A percentile compares a stretch with the other conserved stretches of the same genome.
Evolutionary conservation across 2,888 invertebrate genomes (phyloP).

Genomic region (Tachystola acroxantha): DNA sequence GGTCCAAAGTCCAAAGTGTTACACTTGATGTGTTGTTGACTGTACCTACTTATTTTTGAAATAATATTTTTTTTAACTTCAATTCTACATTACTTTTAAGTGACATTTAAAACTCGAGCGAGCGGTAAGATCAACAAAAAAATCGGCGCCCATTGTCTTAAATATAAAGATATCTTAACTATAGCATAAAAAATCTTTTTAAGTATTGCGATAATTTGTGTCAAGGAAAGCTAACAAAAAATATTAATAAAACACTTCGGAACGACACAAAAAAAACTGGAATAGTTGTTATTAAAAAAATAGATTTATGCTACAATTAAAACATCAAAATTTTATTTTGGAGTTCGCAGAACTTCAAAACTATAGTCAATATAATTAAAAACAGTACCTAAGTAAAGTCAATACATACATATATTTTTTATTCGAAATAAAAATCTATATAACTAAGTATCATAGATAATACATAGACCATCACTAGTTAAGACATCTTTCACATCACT

Average conservation of each 20-base stretch:
- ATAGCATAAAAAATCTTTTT: constrained; percentile 12
- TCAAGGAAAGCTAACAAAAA: too few species aligned
- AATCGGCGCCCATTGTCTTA: constrained; percentile 30
- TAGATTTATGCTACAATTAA: constrained; percentile 17
- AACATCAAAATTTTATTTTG: constrained; percentile 8
- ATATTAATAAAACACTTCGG: too few species aligned
- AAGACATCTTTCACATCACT: constrained; percentile 19
- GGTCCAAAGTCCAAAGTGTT: too few species aligned
- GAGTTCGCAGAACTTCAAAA: constrained; percentile 8
- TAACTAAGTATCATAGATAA: constrained; percentile 36
- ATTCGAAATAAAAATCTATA: constrained; percentile 13
- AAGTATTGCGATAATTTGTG: too few species aligned
- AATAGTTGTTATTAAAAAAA: too few species aligned
- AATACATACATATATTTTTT: constrained; percentile 32
- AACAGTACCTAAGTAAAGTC: constrained; percentile 33
- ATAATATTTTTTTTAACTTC: too few species aligned
- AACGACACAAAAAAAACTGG: too few species aligned
- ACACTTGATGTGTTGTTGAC: too few species aligned
- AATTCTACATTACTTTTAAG: too few species aligned
- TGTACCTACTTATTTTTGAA: too few species aligned
- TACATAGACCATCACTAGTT: constrained; percentile 40
- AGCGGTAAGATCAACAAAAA: constrained; percentile 11
- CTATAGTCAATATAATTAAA: constrained; percentile 14
- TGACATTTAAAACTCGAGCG: background rate
- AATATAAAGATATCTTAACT: constrained; percentile 16